Evolutionary conservation across 2,113 vertebrate genomes (phyloP), one percentile per base, ranked within the genome.

Genomic region (Stigmatopora nigra): DNA sequence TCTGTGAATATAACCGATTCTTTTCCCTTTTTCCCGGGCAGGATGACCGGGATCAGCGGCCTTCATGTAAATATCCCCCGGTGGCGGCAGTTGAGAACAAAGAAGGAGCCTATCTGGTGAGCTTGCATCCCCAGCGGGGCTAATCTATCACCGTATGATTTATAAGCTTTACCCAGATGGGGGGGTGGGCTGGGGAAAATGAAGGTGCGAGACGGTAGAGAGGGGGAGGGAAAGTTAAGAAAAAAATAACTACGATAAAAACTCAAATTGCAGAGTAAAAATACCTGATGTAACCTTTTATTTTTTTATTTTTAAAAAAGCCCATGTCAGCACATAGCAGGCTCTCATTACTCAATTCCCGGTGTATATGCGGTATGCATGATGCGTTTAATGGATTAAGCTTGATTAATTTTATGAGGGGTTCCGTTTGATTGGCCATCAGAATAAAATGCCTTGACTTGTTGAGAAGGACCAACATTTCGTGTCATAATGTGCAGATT

Each of bases 21-120:
- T 62, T 66, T 61, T 55, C 72, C 22, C 48, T 53, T 71, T 53
- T 71, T 74, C 64, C 51, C 61, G 68, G 31, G 64, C 14, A 3
- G 65, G 75, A 71, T 73, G 73, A 79, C 78, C 73, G 60, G 64
- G 68, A 74, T 77, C 63, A 55, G 66, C 74, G 81, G 66, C 80
- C 84, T 87, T 78, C 77, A 81, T 86, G 81, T 83, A 80, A 78
- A 87, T 81, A 80, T 80, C 65, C 80, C 69, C 71, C 62, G 13
- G 69, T 64, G 78, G 78, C 14, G 63, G 51, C 66, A 57, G 51
- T 66, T 68, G 69, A 71, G 78, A 69, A 77, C 69, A 75, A 84
- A 82, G 78, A 81, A 56, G 38, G 77, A 69, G 63, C 68, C 35
- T 64, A 72, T 79, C 70, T 66, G 62, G 53, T 81, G 83, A 81